Conservation (phyloP, 2,113 vertebrate genomes). For the Ailuropoda melanoleuca region DNA sequence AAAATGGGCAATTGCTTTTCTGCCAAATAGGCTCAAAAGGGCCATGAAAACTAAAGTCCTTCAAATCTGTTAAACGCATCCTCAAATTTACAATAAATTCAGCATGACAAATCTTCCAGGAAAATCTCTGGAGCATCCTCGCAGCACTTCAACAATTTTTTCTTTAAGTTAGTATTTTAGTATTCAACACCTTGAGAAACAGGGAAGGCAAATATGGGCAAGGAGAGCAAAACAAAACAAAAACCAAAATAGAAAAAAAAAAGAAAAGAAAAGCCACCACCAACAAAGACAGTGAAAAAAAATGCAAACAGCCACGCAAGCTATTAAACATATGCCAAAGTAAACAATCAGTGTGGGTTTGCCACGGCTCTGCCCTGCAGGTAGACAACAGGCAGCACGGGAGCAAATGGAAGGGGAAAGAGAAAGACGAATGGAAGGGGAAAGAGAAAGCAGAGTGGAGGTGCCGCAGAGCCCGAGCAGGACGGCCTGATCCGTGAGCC, state of each 20-base stretch:
- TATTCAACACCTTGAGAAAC: slow-evolving; percentile 83
- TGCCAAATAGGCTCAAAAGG: slow-evolving; percentile 80
- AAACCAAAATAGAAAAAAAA: slow-evolving; percentile 72
- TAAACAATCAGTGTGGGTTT: slow-evolving; percentile 84
- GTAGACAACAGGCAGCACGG: slow-evolving; percentile 84
- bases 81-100: slow-evolving; percentile 82
- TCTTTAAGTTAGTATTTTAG: slow-evolving; percentile 81
- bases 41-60: slow-evolving; percentile 81
- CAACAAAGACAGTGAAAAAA: slow-evolving; percentile 73
- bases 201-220: slow-evolving; percentile 72
- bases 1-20: slow-evolving; percentile 75
- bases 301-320: slow-evolving; percentile 79
- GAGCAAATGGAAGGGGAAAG: slow-evolving; percentile 84
- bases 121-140: slow-evolving; percentile 80
- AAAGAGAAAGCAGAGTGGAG: slow-evolving; percentile 82
- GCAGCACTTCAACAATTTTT: slow-evolving; percentile 79
- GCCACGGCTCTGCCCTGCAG: slow-evolving; percentile 86
- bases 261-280: slow-evolving; percentile 60
- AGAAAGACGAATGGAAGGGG: slow-evolving; percentile 83
- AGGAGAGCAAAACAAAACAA: slow-evolving; percentile 72
- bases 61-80: slow-evolving; percentile 80
- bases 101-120: slow-evolving; percentile 75
- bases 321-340: slow-evolving; percentile 87
- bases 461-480: slow-evolving; percentile 81
- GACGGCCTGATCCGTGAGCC: slow-evolving; percentile 86